A percentile compares a stretch with the other conserved stretches of the same genome.
Conservation (phyloP, 2,113 vertebrate genomes). For the Nicator chloris region DNA sequence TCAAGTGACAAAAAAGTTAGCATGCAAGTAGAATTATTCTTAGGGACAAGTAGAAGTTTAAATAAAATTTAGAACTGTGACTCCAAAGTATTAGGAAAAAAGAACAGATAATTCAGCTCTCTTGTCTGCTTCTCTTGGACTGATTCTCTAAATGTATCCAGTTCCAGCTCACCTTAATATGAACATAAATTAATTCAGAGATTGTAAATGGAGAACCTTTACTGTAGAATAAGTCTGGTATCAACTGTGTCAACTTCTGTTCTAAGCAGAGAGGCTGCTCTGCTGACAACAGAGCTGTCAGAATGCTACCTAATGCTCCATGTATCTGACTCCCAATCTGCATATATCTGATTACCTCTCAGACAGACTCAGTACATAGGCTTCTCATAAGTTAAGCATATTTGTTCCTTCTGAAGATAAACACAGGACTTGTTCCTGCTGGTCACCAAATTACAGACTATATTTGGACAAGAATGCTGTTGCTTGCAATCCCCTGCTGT, state of each 20-base stretch:
- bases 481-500: background rate
- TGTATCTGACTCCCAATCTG: background rate
- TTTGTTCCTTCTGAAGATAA: background rate
- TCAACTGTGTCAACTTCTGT: background rate
- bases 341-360: background rate
- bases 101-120: background rate
- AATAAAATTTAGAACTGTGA: background rate
- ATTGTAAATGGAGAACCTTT: background rate
- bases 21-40: background rate
- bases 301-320: background rate
- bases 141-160: background rate
- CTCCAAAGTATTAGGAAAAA: background rate
- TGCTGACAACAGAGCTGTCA: background rate
- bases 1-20: background rate
- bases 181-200: background rate
- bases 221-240: background rate
- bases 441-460: background rate
- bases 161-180: background rate
- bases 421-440: background rate
- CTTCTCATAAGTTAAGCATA: background rate
- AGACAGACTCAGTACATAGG: background rate
- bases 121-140: background rate
- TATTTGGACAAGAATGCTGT: background rate
- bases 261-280: background rate
- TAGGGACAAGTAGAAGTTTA: background rate